Conservation (phyloP, 2,113 vertebrate species). For the Tyto alba region DNA sequence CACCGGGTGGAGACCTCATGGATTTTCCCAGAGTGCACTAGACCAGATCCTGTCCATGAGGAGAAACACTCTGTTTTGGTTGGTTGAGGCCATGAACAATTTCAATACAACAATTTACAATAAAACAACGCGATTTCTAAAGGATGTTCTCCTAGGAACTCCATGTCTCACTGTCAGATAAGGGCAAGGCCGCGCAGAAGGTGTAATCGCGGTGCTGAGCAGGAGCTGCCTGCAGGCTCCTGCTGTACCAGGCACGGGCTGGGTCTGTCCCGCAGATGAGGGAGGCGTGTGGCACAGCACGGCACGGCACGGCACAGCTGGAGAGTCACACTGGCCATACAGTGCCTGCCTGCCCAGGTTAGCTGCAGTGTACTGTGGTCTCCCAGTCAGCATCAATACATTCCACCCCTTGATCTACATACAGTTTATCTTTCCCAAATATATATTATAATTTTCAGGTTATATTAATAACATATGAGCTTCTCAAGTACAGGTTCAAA, state of each 20-base stretch:
- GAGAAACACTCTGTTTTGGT: not conserved
- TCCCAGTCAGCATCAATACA: not conserved
- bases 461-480: not conserved
- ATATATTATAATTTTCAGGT: not conserved
- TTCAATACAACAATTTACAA: not conserved
- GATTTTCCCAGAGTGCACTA: not conserved
- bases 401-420: not conserved
- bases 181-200: not conserved
- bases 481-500: not conserved
- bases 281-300: rapidly evolving
- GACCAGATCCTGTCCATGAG: not conserved
- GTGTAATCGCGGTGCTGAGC: rapidly evolving
- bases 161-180: not conserved
- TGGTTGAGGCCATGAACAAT: not conserved
- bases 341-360: rapidly evolving
- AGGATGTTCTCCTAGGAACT: not conserved
- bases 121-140: not conserved
- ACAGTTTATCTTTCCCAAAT: not conserved
- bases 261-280: rapidly evolving
- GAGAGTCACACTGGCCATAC: rapidly evolving
- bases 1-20: rapidly evolving
- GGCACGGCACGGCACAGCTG: too few relatives aligned
- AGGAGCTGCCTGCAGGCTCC: rapidly evolving
- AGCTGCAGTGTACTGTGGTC: not conserved
- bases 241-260: rapidly evolving